Evolutionary conservation across 2,113 vertebrate species (phyloP).

Genomic region (human (Homo sapiens)): GRCh38 chr15:27727001-27727500

Average conservation of each 20-base stretch:
- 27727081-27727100: neutral
- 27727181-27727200: neutral
- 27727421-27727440: neutral
- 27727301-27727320: neutral
- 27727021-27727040: neutral
- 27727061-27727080: neutral
- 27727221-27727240: neutral
- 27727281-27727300: neutral
- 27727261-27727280: neutral
- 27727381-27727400: neutral
- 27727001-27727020: neutral
- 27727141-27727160: neutral
- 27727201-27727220: neutral
- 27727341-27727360: neutral
- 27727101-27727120: neutral
- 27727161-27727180: neutral
- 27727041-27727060: neutral
- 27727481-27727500: neutral
- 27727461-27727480: neutral
- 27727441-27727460: neutral
- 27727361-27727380: neutral
- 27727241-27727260: neutral
- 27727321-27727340: neutral
- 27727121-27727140: too few relatives aligned
- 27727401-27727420: neutral